Base-by-base conservation (phyloP, 2,797 vertebrate species). In the Uromys caudimaculatus region DNA sequence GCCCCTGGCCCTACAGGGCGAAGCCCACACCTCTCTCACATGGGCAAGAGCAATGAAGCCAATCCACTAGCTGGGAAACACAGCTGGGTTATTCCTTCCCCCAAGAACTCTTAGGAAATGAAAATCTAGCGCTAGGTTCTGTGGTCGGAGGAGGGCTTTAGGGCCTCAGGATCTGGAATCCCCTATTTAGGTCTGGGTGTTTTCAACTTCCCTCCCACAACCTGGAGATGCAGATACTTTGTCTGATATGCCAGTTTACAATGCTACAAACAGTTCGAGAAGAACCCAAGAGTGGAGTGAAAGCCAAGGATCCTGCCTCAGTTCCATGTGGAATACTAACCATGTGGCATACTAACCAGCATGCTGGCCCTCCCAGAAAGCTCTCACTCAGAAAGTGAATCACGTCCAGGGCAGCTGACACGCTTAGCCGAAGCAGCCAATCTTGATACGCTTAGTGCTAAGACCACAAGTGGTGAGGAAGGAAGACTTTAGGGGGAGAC, bases 251-350 rank as follows among this genome's bases (percentile, higher is more conserved):
- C 2, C 10, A 52, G 0, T n/a, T 69, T 38, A 35, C 85, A 52
- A 23, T 29, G 3, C 0, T 0, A 38, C 0, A 4, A 54, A 64
- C 41, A 29, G 47, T 12, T 79, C 24, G 13, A 79, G 13, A 32
- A 6, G 76, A 75, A 52, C 7, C 60, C 19, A 21, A 27, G 52
- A 52, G 19, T 32, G 58, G 56, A 38, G 23, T n/a, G 81, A 62
- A 23, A 86, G 64, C 82, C 67, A 41, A 19, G 89, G 71, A 29
- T 50, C 41, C 67, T 24, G 4, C 23, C 56, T 87, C 69, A n/a
- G 87, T 54, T 78, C 85, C 9, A 0, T 69, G 62, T 52, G 83
- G n/a, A 21, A 69, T 5, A n/a, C 23, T 47, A 89, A 76, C 50
- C 32, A 3, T 2, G 17, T 73, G 38, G 29, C 62, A 6, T 19